phyloP scores from a whole-genome alignment of 23 tunicate species.

The Oikopleura albicans region DNA sequence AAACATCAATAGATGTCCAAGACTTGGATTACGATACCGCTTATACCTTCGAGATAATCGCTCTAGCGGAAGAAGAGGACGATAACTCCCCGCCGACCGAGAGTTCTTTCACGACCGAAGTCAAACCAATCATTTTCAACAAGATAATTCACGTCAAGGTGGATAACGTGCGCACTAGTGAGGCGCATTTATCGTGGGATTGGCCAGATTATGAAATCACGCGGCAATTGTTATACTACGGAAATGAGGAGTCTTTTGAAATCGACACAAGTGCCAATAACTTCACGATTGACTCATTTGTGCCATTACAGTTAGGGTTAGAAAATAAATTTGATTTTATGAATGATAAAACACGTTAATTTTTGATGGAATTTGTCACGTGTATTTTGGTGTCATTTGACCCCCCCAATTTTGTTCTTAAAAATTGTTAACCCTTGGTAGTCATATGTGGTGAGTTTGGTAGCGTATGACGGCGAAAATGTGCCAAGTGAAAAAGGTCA shows the following conservation, averaged over 20 bases:
- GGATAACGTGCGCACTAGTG: not conserved
- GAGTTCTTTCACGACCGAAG: constrained; percentile 5
- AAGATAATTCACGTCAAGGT: not conserved
- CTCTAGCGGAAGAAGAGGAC: not conserved
- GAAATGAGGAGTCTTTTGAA: not conserved
- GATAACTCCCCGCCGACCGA: not conserved
- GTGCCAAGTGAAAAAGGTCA: not conserved
- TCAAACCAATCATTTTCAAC: not conserved
- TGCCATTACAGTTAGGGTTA: not conserved
- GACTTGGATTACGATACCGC: not conserved
- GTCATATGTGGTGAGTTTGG: not conserved
- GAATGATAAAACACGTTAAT: no score
- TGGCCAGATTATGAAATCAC: not conserved
- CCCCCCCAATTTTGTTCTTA: no score
- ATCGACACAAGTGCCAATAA: not conserved
- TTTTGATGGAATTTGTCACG: no score
- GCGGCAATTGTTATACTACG: not conserved
- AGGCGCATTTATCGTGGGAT: not conserved
- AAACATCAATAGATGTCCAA: not conserved
- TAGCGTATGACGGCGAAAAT: not conserved
- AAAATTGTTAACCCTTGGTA: no score
- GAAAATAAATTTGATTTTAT: no score
- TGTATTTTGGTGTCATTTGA: no score
- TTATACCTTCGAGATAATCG: not conserved
- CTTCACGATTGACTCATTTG: not conserved